phyloP scores from a whole-genome alignment of 2,888 invertebrate genomes.

The Yponomeuta malinellus region DNA sequence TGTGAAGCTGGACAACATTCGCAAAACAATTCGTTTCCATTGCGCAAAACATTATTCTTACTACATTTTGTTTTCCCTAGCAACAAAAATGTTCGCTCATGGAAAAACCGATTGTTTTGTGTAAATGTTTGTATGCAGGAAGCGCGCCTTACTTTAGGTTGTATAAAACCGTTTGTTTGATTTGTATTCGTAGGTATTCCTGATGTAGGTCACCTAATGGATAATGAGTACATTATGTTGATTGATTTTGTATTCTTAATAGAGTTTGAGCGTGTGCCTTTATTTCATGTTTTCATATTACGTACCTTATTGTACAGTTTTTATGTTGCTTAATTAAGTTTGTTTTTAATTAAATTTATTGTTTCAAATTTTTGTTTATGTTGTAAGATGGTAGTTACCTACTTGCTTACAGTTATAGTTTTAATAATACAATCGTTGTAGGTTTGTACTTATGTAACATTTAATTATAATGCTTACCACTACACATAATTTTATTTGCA shows the following conservation, averaged over 20 bases:
- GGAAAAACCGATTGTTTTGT: too few relatives aligned
- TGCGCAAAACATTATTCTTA: too few relatives aligned
- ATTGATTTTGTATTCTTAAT: neutral
- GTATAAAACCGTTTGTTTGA: neutral
- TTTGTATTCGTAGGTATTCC: neutral
- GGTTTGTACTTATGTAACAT: neutral
- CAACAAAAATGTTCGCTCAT: too few relatives aligned
- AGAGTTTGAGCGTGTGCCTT: constrained; percentile 1
- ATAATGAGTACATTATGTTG: neutral
- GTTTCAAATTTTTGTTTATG: neutral
- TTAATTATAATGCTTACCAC: neutral
- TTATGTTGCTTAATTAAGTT: neutral
- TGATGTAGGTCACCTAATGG: neutral
- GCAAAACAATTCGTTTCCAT: too few relatives aligned
- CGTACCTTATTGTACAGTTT: neutral
- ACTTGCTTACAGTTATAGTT: neutral
- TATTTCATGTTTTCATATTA: neutral
- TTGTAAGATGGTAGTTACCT: neutral
- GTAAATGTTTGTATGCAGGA: too few relatives aligned
- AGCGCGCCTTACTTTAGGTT: too few relatives aligned
- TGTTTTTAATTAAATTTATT: neutral
- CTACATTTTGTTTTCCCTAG: too few relatives aligned
- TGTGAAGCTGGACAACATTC: too few relatives aligned
- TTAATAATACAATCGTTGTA: neutral
- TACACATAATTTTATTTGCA: neutral